A percentile compares a stretch with the other conserved stretches of the same genome.
Conservation (phyloP, 2,797 vertebrate species). For the Distichodus sexfasciatus region DNA sequence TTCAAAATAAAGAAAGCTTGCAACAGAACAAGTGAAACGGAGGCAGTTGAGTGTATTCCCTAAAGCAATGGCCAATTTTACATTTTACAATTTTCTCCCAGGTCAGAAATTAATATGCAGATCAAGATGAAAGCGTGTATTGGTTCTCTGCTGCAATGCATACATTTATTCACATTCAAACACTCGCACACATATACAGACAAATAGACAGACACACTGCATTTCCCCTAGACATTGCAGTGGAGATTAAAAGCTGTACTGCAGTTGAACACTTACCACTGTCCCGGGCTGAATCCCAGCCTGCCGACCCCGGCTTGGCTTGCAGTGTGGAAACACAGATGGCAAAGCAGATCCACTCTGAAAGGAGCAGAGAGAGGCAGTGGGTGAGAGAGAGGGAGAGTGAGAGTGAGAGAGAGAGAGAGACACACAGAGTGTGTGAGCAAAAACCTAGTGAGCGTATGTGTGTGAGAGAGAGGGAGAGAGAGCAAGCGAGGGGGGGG, state of each 20-base stretch:
- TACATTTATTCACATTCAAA: conserved; percentile 10
- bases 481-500: neutral
- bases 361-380: conserved; percentile 22
- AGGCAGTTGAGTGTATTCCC: neutral
- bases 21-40: neutral
- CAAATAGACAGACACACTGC: neutral
- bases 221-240: neutral
- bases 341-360: conserved; percentile 34
- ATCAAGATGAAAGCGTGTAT: neutral
- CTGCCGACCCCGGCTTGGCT: conserved; percentile 46
- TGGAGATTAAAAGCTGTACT: conserved; percentile 11
- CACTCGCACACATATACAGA: conserved; percentile 12
- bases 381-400: neutral
- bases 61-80: conserved; percentile 1
- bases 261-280: conserved; percentile 51
- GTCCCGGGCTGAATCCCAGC: conserved; percentile 45
- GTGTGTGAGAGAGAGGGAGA: neutral
- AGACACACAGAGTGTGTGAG: neutral
- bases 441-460: conserved; percentile 2
- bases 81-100: neutral
- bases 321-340: conserved; percentile 32
- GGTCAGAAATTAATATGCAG: neutral
- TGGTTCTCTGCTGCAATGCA: conserved; percentile 21
- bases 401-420: too few species aligned
- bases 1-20: neutral